These are phyloP conservation scores for Eleutherodactylus coqui DNA, from an alignment of 2,797 vertebrate species.

Conservation along the genomic window DNA sequence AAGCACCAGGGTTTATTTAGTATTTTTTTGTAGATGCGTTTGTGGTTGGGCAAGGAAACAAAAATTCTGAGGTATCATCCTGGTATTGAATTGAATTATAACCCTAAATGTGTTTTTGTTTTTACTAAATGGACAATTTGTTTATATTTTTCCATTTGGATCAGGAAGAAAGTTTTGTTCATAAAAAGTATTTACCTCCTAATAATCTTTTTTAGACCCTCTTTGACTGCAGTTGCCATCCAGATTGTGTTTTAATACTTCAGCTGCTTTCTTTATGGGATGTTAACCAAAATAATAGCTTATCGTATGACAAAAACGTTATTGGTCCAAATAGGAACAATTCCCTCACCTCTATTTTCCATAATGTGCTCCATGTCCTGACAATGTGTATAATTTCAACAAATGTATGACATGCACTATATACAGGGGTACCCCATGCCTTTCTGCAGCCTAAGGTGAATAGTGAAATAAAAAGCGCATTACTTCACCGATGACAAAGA, in stretches of 20 bases:
- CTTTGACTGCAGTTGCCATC: not conserved
- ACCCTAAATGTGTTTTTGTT: conserved; percentile 17
- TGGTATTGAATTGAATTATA: conserved; percentile 4
- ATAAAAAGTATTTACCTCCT: not conserved
- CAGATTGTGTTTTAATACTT: not conserved
- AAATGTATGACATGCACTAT: too few relatives aligned
- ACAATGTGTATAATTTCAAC: not conserved
- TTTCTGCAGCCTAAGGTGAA: too few relatives aligned
- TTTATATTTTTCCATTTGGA: conserved; percentile 3
- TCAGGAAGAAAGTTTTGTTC: not conserved
- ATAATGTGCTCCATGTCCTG: not conserved
- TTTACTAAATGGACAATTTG: conserved; percentile 19
- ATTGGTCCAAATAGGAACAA: too few relatives aligned
- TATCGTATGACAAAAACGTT: too few relatives aligned
- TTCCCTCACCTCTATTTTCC: not conserved
- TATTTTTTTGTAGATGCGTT: conserved; percentile 24
- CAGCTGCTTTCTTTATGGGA: not conserved
- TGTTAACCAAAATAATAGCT: too few relatives aligned
- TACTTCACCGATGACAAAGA: too few relatives aligned
- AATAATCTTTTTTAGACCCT: not conserved
- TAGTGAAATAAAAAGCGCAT: too few relatives aligned
- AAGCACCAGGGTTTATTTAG: not conserved
- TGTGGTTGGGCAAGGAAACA: conserved; percentile 23
- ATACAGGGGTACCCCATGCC: too few relatives aligned
- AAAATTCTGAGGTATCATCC: conserved; percentile 2